Percentiles rank a stretch among this genome's conserved stretches.
Evolutionary conservation across 2,888 invertebrate species (phyloP).

Genomic region (Melieria crassipennis): DNA sequence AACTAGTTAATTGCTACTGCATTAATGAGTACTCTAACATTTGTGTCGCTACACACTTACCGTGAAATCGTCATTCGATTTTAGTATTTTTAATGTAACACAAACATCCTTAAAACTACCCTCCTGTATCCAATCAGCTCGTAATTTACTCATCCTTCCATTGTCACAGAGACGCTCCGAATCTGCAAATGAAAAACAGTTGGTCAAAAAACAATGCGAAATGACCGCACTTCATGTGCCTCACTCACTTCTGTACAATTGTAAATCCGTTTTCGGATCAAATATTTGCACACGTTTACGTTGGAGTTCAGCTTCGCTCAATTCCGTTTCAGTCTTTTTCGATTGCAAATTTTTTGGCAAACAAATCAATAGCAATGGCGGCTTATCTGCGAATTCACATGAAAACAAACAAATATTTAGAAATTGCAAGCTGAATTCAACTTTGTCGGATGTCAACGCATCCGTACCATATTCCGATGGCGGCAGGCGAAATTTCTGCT

Average conservation of each 20-base stretch:
- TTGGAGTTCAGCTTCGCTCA: slow-evolving; percentile 60
- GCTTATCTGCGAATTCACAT: slow-evolving; percentile 50
- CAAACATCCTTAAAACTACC: slow-evolving; percentile 77
- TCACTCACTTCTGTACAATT: slow-evolving; percentile 61
- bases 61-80: slow-evolving; percentile 72
- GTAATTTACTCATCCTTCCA: slow-evolving; percentile 74
- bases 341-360: slow-evolving; percentile 63
- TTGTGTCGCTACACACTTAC: slow-evolving; percentile 61
- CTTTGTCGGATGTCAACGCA: not conserved
- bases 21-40: too few relatives aligned
- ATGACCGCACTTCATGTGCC: not conserved
- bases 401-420: not conserved
- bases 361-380: slow-evolving; percentile 61
- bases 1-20: too few relatives aligned
- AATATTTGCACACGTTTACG: slow-evolving; percentile 62
- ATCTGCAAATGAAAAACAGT: slow-evolving; percentile 60
- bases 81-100: slow-evolving; percentile 83
- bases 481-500: slow-evolving; percentile 71
- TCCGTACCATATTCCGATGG: slow-evolving; percentile 84
- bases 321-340: slow-evolving; percentile 63
- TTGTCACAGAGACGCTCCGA: slow-evolving; percentile 72
- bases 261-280: slow-evolving; percentile 61
- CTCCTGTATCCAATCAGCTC: slow-evolving; percentile 80
- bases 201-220: not conserved
- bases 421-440: not conserved